Conservation (phyloP, 2,113 vertebrate genomes). For the Hippocampus barbouri region DNA sequence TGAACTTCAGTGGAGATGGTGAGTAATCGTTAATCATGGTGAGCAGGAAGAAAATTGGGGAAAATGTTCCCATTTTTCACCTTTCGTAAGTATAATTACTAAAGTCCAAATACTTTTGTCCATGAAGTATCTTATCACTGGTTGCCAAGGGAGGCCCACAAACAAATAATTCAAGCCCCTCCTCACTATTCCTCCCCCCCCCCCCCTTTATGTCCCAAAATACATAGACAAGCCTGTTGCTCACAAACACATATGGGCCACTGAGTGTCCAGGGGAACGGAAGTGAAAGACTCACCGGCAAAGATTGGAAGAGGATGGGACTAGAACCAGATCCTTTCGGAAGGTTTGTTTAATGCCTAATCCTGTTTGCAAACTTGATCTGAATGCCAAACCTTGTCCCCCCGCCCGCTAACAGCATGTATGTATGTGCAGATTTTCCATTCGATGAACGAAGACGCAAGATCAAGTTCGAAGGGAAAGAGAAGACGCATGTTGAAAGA, state of each 20-base stretch:
- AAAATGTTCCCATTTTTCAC: neutral
- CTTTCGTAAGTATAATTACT: neutral
- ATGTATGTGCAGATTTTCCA: constrained; percentile 35
- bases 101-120: neutral
- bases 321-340: constrained; percentile 22
- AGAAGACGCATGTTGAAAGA: constrained; percentile 27
- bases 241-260: constrained; percentile 16
- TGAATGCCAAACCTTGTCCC: constrained; percentile 30
- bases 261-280: constrained; percentile 11
- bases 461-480: constrained; percentile 30
- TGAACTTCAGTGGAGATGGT: neutral
- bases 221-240: constrained; percentile 52
- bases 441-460: constrained; percentile 40
- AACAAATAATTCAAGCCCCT: constrained; percentile 33
- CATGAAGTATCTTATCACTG: constrained; percentile 2
- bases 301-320: constrained; percentile 15
- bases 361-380: constrained; percentile 33
- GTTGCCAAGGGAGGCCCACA: constrained; percentile 11
- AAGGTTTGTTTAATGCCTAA: constrained; percentile 42
- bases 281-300: neutral
- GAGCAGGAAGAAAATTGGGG: neutral
- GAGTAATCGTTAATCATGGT: neutral
- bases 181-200: constrained; percentile 32
- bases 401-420: constrained; percentile 6
- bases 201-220: constrained; percentile 47